Base-by-base conservation (phyloP, 92 coral and sea anemone species). In the Scolanthus callimorphus region DNA sequence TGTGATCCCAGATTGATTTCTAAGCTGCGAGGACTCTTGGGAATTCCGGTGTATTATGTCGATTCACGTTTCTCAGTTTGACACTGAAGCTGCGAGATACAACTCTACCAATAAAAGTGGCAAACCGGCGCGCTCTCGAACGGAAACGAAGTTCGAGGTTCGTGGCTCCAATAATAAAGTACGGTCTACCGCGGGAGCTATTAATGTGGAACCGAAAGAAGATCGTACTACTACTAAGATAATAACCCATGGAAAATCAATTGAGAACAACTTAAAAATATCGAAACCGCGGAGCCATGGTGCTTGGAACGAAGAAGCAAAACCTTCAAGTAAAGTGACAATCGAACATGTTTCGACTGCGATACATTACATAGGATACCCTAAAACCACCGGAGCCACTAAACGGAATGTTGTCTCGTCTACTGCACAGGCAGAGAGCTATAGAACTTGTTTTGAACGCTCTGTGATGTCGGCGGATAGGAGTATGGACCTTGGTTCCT, bases 151-250 rank as follows among this genome's bases (percentile, higher is more conserved):
- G 44, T 39, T 71, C 53, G 89, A 86, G 52, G 66, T 63, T 23
- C 75, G 29, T 41, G 75, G 78, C 60, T 73, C 67, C 51, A 72
- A 78, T 23, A 57, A 63, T 69, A 73, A 61, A 57, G 76, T 79
- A 73, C 65, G 65, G 54, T 69, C 74, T 26, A 59, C 47, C 29
- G 78, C 71, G 60, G 22, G 57, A 71, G n/a, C n/a, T n/a, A 78
- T 48, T 67, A 86, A 82, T 45, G 90, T 83, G 85, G 89, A 88
- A 88, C 96, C 86, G 57, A 67, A 83, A 86, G 96, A 88, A 73
- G 80, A 73, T 70, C 69, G 70, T 65, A 48, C 46, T 60, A 39
- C 41, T 57, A 52, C 86, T 65, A 69, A 73, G 45, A 67, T 70
- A 73, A 78, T 63, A 77, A 71, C 76, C 52, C 71, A 27, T 62